Conservation (phyloP, 2,113 vertebrate species). For the Aspidoscelis tigris region DNA sequence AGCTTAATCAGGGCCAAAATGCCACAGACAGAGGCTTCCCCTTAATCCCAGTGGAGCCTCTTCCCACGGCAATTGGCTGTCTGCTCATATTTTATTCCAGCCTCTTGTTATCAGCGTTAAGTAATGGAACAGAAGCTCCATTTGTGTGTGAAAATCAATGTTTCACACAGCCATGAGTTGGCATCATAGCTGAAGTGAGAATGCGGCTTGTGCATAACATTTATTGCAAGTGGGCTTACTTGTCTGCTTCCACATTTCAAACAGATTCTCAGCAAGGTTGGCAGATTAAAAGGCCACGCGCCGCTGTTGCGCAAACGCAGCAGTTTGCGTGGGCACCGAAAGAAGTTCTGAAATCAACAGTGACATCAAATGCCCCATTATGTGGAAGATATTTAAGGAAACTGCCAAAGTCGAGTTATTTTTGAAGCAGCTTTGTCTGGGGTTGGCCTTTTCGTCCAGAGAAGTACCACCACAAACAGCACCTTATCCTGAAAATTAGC, state of each 20-base stretch:
- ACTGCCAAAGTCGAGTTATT: background rate
- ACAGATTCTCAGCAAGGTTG: conserved; percentile 8
- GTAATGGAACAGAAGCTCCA: conserved; percentile 37
- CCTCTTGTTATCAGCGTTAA: conserved; percentile 26
- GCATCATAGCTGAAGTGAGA: background rate
- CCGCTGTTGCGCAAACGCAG: conserved; percentile 30
- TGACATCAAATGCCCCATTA: background rate
- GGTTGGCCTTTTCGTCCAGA: background rate
- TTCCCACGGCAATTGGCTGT: background rate
- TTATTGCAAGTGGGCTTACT: conserved; percentile 39
- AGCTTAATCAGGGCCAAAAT: background rate
- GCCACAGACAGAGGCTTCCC: conserved; percentile 14
- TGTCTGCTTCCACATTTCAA: conserved; percentile 40
- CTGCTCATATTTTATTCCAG: background rate
- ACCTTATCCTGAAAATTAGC: background rate
- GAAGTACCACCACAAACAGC: background rate
- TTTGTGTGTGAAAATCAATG: conserved; percentile 57
- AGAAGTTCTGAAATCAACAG: background rate
- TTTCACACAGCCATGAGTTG: conserved; percentile 44
- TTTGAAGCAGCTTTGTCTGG: background rate
- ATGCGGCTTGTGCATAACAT: conserved; percentile 32
- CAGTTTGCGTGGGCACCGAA: background rate
- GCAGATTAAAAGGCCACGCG: conserved; percentile 35
- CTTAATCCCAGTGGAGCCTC: background rate
- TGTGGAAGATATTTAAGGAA: background rate